phyloP scores from a whole-genome alignment of 2,113 vertebrate species.

The Callionymus lyra region DNA sequence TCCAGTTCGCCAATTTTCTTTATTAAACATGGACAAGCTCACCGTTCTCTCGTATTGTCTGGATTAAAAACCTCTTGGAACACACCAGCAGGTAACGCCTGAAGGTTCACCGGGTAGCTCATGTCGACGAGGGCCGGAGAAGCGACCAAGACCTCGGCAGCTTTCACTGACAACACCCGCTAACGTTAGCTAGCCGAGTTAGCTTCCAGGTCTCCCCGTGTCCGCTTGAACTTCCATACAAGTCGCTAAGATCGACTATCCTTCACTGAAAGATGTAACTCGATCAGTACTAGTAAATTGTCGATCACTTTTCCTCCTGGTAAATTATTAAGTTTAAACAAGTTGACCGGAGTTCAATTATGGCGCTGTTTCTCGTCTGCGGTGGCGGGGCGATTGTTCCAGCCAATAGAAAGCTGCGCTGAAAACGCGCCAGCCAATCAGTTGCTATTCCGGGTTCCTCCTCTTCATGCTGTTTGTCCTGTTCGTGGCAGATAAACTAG shows the following conservation, averaged over 20 bases:
- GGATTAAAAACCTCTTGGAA: conserved; percentile 33
- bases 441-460: background rate
- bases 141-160: background rate
- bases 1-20: too few species aligned
- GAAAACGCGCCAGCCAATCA: conserved; percentile 34
- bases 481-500: background rate
- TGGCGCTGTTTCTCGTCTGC: conserved; percentile 59
- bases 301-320: background rate
- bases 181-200: conserved; percentile 4
- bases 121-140: conserved; percentile 10
- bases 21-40: conserved; percentile 5
- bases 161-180: background rate
- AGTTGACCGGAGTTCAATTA: conserved; percentile 15
- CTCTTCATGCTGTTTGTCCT: background rate
- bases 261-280: background rate
- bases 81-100: conserved; percentile 34
- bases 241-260: background rate
- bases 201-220: background rate
- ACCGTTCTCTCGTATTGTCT: conserved; percentile 49
- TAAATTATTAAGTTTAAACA: background rate
- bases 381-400: conserved; percentile 47
- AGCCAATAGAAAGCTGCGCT: conserved; percentile 44
- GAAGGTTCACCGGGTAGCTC: conserved; percentile 49
- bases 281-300: background rate
- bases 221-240: too few species aligned